Evolutionary conservation across 2,888 invertebrate genomes (phyloP).

Genomic region (Dynastes hyllus): DNA sequence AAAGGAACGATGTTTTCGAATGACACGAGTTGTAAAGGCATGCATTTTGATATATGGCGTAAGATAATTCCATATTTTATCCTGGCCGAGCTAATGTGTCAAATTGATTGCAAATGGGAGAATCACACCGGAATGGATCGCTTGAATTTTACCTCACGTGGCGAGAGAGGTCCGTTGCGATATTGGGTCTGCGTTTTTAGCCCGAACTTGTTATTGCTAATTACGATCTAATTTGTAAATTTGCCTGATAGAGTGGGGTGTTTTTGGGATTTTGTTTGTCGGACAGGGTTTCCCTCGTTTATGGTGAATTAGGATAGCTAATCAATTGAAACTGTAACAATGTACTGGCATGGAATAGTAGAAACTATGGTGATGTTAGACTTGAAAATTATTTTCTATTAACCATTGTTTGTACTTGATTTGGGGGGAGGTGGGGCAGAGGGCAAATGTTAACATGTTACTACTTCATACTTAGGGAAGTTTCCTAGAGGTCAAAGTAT

Average conservation of each 20-base stretch:
- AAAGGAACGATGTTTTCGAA: constrained; percentile 33
- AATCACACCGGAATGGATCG: constrained; percentile 31
- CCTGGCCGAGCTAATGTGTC: constrained; percentile 55
- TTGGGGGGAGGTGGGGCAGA: too few relatives aligned
- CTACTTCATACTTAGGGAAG: too few relatives aligned
- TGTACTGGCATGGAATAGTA: too few relatives aligned
- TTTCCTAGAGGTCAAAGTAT: too few relatives aligned
- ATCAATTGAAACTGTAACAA: too few relatives aligned
- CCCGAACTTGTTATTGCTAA: constrained; percentile 33
- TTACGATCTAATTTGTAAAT: constrained; percentile 27
- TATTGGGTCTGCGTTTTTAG: not conserved
- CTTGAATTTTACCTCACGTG: constrained; percentile 51
- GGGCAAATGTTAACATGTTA: too few relatives aligned
- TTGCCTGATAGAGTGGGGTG: not conserved
- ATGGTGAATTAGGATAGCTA: too few relatives aligned
- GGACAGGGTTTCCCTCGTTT: too few relatives aligned
- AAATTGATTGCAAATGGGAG: constrained; percentile 55
- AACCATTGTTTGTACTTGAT: too few relatives aligned
- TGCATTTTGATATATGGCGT: constrained; percentile 55
- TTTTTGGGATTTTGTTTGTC: not conserved
- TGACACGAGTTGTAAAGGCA: constrained; percentile 46
- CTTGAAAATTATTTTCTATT: too few relatives aligned
- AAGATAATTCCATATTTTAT: constrained; percentile 53
- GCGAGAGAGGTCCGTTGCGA: constrained; percentile 5
- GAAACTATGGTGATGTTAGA: too few relatives aligned